Evolutionary conservation across 2,888 invertebrate species (phyloP).

Genomic region (Colletes collaris): DNA sequence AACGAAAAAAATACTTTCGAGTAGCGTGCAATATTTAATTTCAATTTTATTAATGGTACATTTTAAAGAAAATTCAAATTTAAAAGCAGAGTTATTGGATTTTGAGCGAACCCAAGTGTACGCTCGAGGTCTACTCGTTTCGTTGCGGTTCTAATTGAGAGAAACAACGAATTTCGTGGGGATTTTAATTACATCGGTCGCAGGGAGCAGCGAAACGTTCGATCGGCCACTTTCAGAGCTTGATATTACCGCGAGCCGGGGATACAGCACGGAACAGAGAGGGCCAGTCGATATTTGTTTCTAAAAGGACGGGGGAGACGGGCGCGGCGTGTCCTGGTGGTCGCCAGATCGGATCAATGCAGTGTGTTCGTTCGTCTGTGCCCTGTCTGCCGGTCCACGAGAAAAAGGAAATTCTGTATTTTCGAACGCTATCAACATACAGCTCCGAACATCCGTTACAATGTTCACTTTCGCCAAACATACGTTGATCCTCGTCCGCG

Average conservation of each 20-base stretch:
- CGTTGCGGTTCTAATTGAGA: too few relatives aligned
- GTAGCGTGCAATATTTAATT: too few relatives aligned
- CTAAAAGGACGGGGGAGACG: constrained; percentile 40
- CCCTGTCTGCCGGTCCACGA: constrained; percentile 27
- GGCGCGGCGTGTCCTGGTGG: constrained; percentile 60
- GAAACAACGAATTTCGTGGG: background rate
- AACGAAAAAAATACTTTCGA: too few relatives aligned
- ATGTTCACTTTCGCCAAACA: too few relatives aligned
- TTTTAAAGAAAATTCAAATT: too few relatives aligned
- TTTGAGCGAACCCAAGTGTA: too few relatives aligned
- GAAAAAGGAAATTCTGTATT: constrained; percentile 57
- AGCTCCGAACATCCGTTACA: too few relatives aligned
- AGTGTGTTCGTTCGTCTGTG: constrained; percentile 47
- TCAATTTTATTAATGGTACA: too few relatives aligned
- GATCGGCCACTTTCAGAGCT: constrained; percentile 16
- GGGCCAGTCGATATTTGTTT: constrained; percentile 53
- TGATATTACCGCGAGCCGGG: constrained; percentile 11
- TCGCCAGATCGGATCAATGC: constrained; percentile 69
- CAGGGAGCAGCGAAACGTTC: constrained; percentile 3
- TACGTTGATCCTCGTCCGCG: too few relatives aligned
- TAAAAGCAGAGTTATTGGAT: too few relatives aligned
- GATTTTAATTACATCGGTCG: constrained; percentile 14
- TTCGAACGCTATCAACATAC: constrained; percentile 14
- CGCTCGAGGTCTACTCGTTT: too few relatives aligned
- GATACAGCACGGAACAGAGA: constrained; percentile 16